phyloP scores from a whole-genome alignment of 1,140 invertebrate genomes.

The Cepaea nemoralis region DNA sequence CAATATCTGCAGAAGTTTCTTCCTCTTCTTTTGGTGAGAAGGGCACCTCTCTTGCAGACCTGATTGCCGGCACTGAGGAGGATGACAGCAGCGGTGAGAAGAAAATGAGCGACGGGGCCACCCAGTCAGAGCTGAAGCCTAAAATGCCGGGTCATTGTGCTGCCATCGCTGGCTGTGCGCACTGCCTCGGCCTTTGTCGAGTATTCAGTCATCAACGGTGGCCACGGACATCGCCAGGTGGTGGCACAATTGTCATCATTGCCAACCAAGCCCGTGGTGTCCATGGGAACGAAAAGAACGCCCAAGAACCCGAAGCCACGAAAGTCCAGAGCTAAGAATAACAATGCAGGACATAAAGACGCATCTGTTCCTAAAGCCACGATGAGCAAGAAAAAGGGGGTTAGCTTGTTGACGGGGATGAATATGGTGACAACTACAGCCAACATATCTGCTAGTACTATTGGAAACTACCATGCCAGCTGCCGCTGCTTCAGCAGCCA shows the following conservation, averaged over 20 bases:
- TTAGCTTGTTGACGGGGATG: conserved; percentile 17
- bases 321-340: conserved; percentile 24
- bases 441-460: not conserved
- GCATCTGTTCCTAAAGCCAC: not conserved
- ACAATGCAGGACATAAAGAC: not conserved
- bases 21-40: conserved; percentile 24
- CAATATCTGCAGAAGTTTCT: not conserved
- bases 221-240: conserved; percentile 34
- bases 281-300: conserved; percentile 34
- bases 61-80: conserved; percentile 26
- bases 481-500: not conserved
- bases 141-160: conserved; percentile 38
- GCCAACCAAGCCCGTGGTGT: conserved; percentile 40
- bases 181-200: conserved; percentile 30
- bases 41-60: conserved; percentile 23
- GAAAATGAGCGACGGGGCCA: conserved; percentile 31
- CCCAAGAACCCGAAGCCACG: conserved; percentile 18
- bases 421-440: not conserved
- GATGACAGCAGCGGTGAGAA: conserved; percentile 9
- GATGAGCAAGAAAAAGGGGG: conserved; percentile 20
- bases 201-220: conserved; percentile 27
- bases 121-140: conserved; percentile 5
- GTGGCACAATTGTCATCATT: conserved; percentile 39
- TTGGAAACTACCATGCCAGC: too few relatives aligned
- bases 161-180: conserved; percentile 35